Evolutionary conservation across 2,888 invertebrate genomes (phyloP).

Genomic region (Rhimphoctona megacephalus): DNA sequence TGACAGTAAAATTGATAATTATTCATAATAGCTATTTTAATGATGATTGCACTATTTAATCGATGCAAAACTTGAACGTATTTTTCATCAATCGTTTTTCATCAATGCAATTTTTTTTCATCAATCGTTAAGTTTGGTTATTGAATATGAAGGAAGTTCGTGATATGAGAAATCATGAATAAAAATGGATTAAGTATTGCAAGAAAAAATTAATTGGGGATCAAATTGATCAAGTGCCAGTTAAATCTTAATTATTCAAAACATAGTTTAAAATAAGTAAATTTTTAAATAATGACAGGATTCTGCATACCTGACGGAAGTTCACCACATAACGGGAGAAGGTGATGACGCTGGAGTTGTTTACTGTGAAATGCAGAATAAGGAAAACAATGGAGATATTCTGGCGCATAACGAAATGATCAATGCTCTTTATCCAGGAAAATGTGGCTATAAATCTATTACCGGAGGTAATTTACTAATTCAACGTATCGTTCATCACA

Average conservation of each 20-base stretch:
- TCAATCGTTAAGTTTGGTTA: too few relatives aligned
- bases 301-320: conserved; percentile 94
- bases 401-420: conserved; percentile 89
- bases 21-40: too few relatives aligned
- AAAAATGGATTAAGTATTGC: too few relatives aligned
- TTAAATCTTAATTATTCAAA: neutral
- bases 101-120: too few relatives aligned
- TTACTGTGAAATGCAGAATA: conserved; percentile 97
- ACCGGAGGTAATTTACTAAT: conserved; percentile 88
- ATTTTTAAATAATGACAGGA: conserved; percentile 86
- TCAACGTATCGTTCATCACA: neutral
- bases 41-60: too few relatives aligned
- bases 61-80: too few relatives aligned
- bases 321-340: conserved; percentile 95
- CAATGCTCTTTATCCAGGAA: conserved; percentile 91
- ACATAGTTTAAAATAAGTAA: neutral
- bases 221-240: neutral
- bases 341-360: conserved; percentile 97
- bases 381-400: conserved; percentile 92
- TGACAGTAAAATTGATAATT: too few relatives aligned
- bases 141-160: too few relatives aligned
- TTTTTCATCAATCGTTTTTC: too few relatives aligned
- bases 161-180: too few relatives aligned
- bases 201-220: neutral
- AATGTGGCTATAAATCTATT: conserved; percentile 93